Base-by-base conservation (phyloP, 2,888 invertebrate genomes). In the Himalopsyche kuldschensis region DNA sequence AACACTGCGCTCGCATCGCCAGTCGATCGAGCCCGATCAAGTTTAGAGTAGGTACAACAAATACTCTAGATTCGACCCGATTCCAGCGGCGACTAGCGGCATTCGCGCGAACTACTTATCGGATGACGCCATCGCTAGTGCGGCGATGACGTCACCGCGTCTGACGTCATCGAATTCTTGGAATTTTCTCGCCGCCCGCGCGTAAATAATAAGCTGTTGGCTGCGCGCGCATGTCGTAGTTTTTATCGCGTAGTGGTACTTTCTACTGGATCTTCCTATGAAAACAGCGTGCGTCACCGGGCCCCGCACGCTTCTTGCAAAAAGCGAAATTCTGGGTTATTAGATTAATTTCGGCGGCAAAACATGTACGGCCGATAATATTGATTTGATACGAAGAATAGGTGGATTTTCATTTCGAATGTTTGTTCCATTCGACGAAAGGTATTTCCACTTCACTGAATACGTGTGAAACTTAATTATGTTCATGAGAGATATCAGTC, bases 261-360 rank as follows among this genome's bases (percentile, higher is more conserved):
- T 79, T 80, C 83, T 77, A 83, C 80, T 75, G 83, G 83, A 76
- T 80, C 55, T 76, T 83, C 76, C 79, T 77, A 78, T 55, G 80
- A 80, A 80, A 80, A 80, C 83, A 80, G 77, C 47, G 79, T 80
- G 80, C 83, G 83, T 83, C 83, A 83, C 78, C 78, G 47, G 55
- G 55, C 69, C 4, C 69, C 4, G 69, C 69, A 69, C 69, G 69
- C 69, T 69, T 69, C 30, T 69, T 15, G 69, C 69, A 30, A 69
- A 69, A 4, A 27, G 0, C 11, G 69, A 20, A 69, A 69, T 41
- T 69, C 30, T 69, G 30, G 24, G 30, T 30, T 24, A 69, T 69
- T 15, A 27, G 20, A 69, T 11, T 24, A 30, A 8, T 69, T 69
- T 69, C 24, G 69, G 69, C 30, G 69, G 24, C 15, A 69, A 69